A percentile compares a stretch with the other conserved stretches of the same genome.
Evolutionary conservation across 2,888 invertebrate species (phyloP).

Genomic region (Toxonevra muliebris): DNA sequence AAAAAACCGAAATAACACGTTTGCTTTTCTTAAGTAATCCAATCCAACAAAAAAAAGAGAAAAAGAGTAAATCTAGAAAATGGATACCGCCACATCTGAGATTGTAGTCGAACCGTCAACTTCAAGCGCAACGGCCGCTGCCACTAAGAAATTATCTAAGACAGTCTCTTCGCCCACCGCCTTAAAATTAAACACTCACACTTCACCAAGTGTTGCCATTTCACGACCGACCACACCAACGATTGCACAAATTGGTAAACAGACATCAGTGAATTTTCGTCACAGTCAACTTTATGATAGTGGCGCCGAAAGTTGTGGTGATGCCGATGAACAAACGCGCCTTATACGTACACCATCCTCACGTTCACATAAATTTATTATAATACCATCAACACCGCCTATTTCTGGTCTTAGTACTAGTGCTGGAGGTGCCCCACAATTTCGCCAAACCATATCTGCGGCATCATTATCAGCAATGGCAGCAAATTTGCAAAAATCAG

Average conservation of each 20-base stretch:
- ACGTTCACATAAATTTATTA: conserved; percentile 61
- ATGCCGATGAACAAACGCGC: conserved; percentile 58
- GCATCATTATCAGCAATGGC: conserved; percentile 52
- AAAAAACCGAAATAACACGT: conserved; percentile 18
- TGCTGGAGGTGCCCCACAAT: conserved; percentile 20
- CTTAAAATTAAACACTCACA: conserved; percentile 38
- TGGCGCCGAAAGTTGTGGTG: conserved; percentile 53
- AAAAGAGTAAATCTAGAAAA: conserved; percentile 36
- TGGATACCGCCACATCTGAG: conserved; percentile 34
- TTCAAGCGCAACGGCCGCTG: conserved; percentile 16
- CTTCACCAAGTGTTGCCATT: conserved; percentile 19
- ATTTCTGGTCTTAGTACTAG: no score
- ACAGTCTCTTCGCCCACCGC: conserved; percentile 47
- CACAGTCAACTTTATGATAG: conserved; percentile 58
- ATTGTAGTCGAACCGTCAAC: conserved; percentile 20
- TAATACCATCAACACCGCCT: conserved; percentile 54
- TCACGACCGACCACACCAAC: conserved; percentile 40
- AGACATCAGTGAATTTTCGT: conserved; percentile 47
- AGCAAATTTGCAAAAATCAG: conserved; percentile 39
- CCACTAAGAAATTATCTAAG: conserved; percentile 29
- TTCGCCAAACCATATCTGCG: conserved; percentile 52
- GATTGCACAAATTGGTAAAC: conserved; percentile 43
- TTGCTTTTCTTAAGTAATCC: neutral
- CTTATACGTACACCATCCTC: conserved; percentile 56
- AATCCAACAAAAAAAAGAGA: conserved; percentile 4